Evolutionary conservation across 2,888 invertebrate species (phyloP).

Genomic region (Mesorhabditis spiculigera): DNA sequence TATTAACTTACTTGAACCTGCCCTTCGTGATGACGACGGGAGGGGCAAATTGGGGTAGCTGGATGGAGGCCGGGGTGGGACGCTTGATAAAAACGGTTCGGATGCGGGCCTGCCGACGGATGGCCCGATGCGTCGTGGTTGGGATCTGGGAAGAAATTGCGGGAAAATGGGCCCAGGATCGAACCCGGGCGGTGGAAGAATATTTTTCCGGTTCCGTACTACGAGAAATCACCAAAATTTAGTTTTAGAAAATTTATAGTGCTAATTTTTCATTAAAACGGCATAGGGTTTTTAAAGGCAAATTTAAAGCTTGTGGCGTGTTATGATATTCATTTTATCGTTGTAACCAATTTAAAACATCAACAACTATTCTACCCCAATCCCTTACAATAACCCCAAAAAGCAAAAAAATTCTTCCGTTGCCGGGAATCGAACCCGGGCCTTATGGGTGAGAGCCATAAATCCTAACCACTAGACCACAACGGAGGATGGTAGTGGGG

Average conservation of each 20-base stretch:
- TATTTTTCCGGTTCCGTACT: background rate
- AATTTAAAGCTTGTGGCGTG: too few species aligned
- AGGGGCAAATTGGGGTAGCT: background rate
- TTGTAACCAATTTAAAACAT: too few species aligned
- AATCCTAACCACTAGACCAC: conserved; percentile 47
- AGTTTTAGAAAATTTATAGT: too few species aligned
- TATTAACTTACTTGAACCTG: background rate
- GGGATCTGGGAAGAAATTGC: background rate
- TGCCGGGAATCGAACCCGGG: conserved; percentile 45
- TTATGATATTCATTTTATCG: too few species aligned
- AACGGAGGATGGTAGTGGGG: conserved; percentile 10
- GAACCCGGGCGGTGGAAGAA: background rate
- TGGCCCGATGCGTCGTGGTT: background rate
- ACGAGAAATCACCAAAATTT: too few species aligned
- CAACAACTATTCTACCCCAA: too few species aligned
- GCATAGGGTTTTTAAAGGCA: too few species aligned
- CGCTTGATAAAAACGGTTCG: conserved; percentile 4
- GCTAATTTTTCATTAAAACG: too few species aligned
- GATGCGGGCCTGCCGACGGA: conserved; percentile 5
- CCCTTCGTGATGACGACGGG: background rate
- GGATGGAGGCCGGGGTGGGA: background rate
- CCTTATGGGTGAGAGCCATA: conserved; percentile 45
- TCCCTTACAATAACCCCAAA: background rate
- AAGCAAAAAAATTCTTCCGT: conserved; percentile 15
- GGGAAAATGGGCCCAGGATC: background rate